A percentile compares a stretch with the other conserved stretches of the same genome.
Evolutionary conservation across 2,888 invertebrate genomes (phyloP).

Genomic region (Sinohyriopsis cumingii): DNA sequence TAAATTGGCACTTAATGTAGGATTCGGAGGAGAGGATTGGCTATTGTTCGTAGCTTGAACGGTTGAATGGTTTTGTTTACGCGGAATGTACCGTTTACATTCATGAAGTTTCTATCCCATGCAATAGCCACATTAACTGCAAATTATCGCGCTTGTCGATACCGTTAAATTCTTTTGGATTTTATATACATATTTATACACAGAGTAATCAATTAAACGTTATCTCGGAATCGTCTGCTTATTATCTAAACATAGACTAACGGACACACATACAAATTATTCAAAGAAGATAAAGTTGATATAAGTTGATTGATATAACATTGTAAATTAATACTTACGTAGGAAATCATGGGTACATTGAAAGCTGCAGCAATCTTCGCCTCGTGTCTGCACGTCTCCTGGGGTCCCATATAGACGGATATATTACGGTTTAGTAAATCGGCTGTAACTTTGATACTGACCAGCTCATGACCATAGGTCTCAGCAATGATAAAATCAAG

Average conservation of each 20-base stretch:
- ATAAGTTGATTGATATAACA: conserved; percentile 4
- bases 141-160: too few species aligned
- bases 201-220: not conserved
- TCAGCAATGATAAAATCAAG: conserved; percentile 88
- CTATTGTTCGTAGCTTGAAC: too few species aligned
- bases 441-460: conserved; percentile 89
- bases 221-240: too few species aligned
- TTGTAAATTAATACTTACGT: conserved; percentile 80
- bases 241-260: too few species aligned
- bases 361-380: conserved; percentile 94
- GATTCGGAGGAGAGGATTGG: too few species aligned
- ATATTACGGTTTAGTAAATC: conserved; percentile 85
- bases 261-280: not conserved
- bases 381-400: conserved; percentile 91
- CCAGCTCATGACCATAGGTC: conserved; percentile 90
- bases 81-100: too few species aligned
- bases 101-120: too few species aligned
- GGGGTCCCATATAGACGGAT: conserved; percentile 90
- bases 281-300: conserved; percentile 3
- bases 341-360: conserved; percentile 96
- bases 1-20: too few species aligned
- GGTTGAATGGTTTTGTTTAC: too few species aligned
- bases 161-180: too few species aligned
- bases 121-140: too few species aligned
- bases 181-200: too few species aligned